These are phyloP conservation scores for Caenorhabditis auriculariae DNA, from an alignment of 2,888 invertebrate genomes.

Conservation along the genomic window DNA sequence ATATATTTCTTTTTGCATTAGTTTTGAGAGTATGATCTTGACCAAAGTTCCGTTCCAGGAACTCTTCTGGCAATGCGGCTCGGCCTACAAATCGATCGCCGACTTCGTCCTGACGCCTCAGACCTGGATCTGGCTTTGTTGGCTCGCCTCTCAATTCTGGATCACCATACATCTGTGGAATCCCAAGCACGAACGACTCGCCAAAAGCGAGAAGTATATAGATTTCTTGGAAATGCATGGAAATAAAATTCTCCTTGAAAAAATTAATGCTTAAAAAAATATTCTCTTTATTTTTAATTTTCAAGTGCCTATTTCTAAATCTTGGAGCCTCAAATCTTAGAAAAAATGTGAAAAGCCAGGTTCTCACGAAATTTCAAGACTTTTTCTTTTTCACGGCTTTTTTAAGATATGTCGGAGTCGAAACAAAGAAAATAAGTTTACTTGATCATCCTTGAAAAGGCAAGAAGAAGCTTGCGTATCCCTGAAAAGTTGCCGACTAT, in stretches of 20 bases:
- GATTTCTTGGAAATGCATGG: not conserved
- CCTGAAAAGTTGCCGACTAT: no score
- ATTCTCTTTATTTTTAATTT: not conserved
- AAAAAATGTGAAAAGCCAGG: not conserved
- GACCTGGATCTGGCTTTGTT: constrained; percentile 61
- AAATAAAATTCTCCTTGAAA: no score
- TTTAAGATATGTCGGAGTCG: no score
- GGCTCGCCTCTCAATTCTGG: constrained; percentile 77
- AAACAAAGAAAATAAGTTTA: no score
- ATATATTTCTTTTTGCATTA: no score
- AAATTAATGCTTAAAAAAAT: no score
- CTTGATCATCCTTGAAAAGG: no score
- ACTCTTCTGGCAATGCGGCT: constrained; percentile 87
- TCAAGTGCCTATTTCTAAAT: not conserved
- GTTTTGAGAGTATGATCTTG: no score
- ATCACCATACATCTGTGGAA: constrained; percentile 95
- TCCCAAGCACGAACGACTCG: constrained; percentile 93
- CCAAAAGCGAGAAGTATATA: constrained; percentile 77
- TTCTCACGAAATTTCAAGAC: not conserved
- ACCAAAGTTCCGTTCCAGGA: constrained; percentile 53
- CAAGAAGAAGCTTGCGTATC: no score
- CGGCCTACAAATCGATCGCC: constrained; percentile 26
- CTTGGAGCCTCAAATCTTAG: not conserved
- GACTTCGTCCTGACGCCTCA: constrained; percentile 49
- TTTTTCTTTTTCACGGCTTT: not conserved